phyloP scores from a whole-genome alignment of 92 coral and sea anemone species.

The Muricea muricata region DNA sequence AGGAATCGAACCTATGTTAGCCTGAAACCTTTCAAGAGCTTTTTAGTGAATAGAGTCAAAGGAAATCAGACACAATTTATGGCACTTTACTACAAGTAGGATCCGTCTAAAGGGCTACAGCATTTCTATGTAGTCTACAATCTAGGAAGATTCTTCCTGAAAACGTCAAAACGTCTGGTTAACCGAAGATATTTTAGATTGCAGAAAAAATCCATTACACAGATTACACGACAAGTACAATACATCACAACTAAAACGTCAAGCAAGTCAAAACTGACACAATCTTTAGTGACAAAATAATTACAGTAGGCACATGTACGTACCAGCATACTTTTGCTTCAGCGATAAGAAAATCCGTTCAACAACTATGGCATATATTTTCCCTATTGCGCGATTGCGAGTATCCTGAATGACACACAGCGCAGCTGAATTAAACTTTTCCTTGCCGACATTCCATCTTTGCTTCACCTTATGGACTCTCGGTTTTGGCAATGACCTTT shows the following conservation, averaged over 20 bases:
- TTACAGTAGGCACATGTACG: background rate
- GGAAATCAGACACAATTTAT: too few species aligned
- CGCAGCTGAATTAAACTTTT: slow-evolving; percentile 18
- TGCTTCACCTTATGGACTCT: background rate
- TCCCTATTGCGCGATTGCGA: background rate
- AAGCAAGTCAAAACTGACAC: too few species aligned
- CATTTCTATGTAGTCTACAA: too few species aligned
- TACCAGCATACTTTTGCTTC: slow-evolving; percentile 12
- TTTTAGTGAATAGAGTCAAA: too few species aligned
- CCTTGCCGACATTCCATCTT: slow-evolving; percentile 12
- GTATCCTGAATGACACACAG: background rate
- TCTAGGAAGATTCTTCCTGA: too few species aligned
- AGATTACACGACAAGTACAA: too few species aligned
- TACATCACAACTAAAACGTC: too few species aligned
- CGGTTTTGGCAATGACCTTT: background rate
- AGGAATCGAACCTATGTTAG: too few species aligned
- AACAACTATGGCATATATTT: background rate
- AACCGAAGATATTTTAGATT: too few species aligned
- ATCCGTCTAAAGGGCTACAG: too few species aligned
- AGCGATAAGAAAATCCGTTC: slow-evolving; percentile 8
- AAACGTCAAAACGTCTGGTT: too few species aligned
- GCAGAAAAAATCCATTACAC: background rate
- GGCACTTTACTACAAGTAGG: background rate
- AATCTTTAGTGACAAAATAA: background rate
- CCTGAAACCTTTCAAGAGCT: too few species aligned